phyloP scores from a whole-genome alignment of 92 coral and sea anemone genomes.

The Muricea muricata region DNA sequence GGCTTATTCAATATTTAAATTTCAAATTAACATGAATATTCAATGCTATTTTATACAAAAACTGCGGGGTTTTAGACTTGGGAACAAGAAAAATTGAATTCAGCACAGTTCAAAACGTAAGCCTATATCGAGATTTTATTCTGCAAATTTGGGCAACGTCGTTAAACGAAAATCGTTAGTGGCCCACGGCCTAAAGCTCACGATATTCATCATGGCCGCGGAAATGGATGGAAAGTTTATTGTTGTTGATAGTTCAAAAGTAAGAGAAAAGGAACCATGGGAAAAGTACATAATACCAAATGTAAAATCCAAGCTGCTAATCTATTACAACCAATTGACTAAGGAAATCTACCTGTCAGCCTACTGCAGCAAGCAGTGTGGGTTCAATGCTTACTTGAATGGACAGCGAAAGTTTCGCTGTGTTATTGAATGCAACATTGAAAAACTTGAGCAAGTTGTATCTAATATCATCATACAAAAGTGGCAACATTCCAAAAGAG shows the following conservation, averaged over 20 bases:
- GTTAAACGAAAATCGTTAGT: too few relatives aligned
- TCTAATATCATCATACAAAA: not conserved
- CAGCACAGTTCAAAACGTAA: too few relatives aligned
- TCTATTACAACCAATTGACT: conserved; percentile 31
- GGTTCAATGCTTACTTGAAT: conserved; percentile 34
- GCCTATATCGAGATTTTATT: too few relatives aligned
- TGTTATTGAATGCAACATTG: not conserved
- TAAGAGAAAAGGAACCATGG: conserved; percentile 17
- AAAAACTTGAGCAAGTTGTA: not conserved
- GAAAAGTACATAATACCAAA: conserved; percentile 36
- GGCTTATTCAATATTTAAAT: too few relatives aligned
- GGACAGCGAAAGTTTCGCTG: not conserved
- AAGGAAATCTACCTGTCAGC: conserved; percentile 27
- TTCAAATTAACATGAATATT: too few relatives aligned
- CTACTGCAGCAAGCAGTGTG: conserved; percentile 30
- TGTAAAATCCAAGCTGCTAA: conserved; percentile 32
- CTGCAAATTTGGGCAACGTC: too few relatives aligned
- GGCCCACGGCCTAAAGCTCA: too few relatives aligned
- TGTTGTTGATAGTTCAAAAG: not conserved
- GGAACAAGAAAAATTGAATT: too few relatives aligned
- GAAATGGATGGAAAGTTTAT: conserved; percentile 37
- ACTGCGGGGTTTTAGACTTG: too few relatives aligned
- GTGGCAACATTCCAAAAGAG: not conserved
- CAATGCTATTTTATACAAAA: too few relatives aligned
- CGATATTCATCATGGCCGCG: too few relatives aligned